Evolutionary conservation across 2,113 vertebrate species (phyloP).

Genomic region (Myrmophylax atrothorax): DNA sequence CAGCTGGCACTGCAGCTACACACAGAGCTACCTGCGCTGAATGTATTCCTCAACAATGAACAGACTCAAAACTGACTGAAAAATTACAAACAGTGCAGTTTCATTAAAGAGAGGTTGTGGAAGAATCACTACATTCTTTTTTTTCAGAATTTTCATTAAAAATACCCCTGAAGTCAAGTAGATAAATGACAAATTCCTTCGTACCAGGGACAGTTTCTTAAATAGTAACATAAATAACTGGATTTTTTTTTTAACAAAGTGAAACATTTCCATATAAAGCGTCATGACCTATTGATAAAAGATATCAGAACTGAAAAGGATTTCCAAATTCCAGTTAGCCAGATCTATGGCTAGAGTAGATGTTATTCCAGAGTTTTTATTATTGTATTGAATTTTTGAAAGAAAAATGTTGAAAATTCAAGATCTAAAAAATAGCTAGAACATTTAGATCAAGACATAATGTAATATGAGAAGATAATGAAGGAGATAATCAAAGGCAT

Average conservation of each 20-base stretch:
- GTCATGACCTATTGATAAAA: background rate
- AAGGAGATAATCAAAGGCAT: background rate
- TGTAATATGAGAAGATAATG: background rate
- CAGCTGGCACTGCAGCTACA: background rate
- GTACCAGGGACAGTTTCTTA: background rate
- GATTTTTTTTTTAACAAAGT: background rate
- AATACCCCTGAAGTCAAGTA: background rate
- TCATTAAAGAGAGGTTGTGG: background rate
- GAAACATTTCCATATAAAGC: background rate
- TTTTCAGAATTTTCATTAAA: background rate
- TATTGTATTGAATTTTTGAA: background rate
- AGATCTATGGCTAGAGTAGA: background rate
- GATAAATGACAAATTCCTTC: background rate
- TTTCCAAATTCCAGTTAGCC: background rate
- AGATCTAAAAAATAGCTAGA: background rate
- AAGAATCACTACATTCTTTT: background rate
- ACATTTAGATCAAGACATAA: background rate
- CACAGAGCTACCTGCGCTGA: fast-evolving
- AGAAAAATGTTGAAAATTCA: background rate
- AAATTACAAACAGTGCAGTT: background rate
- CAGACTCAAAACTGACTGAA: background rate
- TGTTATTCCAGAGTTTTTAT: background rate
- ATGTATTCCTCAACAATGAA: fast-evolving
- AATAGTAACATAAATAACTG: background rate
- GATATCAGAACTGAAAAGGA: background rate